phyloP scores from a whole-genome alignment of 1,140 invertebrate genomes.

The Bombus waltoni region DNA sequence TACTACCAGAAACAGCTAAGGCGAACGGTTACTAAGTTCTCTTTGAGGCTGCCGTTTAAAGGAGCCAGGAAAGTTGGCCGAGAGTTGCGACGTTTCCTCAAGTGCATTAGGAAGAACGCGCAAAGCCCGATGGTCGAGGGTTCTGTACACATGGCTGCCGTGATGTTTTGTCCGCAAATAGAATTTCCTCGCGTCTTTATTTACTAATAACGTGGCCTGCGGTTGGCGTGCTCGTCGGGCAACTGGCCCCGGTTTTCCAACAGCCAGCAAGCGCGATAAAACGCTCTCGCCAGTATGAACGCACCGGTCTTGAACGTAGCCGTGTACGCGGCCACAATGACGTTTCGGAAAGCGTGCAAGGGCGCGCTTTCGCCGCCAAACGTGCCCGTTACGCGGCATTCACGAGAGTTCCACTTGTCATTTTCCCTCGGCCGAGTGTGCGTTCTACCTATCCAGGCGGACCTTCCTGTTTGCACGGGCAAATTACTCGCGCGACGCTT shows the following conservation, averaged over 20 bases:
- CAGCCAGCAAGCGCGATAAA: neutral
- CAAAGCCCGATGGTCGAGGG: conserved; percentile 59
- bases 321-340: conserved; percentile 3
- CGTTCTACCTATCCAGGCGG: neutral
- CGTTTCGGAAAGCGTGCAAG: conserved; percentile 22
- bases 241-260: conserved; percentile 19
- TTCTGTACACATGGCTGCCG: conserved; percentile 58
- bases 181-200: conserved; percentile 71
- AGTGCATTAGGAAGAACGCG: conserved; percentile 60
- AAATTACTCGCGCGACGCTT: conserved; percentile 1
- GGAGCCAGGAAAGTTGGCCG: conserved; percentile 51
- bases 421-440: neutral
- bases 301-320: neutral
- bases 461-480: conserved; percentile 2
- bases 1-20: neutral
- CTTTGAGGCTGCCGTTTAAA: conserved; percentile 29
- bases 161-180: conserved; percentile 64
- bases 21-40: neutral
- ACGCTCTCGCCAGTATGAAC: neutral
- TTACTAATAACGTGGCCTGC: conserved; percentile 66
- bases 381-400: conserved; percentile 13
- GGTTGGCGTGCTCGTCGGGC: conserved; percentile 33
- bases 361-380: neutral
- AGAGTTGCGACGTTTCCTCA: conserved; percentile 48
- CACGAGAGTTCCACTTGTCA: neutral